Evolutionary conservation across 2,888 invertebrate species (phyloP), one percentile per base, ranked within the genome.

Genomic region (Aporophyla lueneburgensis): DNA sequence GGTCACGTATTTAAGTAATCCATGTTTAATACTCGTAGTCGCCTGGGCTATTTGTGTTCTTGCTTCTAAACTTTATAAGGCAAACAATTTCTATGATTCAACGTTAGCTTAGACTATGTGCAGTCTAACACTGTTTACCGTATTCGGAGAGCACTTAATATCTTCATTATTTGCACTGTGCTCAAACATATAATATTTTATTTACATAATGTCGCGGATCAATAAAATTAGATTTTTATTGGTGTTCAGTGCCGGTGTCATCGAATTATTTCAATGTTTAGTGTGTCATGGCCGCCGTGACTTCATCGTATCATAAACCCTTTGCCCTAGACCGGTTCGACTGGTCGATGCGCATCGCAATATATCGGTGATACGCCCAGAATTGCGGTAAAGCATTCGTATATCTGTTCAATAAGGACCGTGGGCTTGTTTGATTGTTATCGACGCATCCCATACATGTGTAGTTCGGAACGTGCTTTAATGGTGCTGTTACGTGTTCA

Each of bases 221-320:
- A 87, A 91, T 91, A 89, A 88, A 90, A 86, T 84, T 85, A 72
- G 86, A 87, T 85, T 86, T 89, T 88, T 87, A 89, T 81, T 83
- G 82, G 51, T 80, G 73, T 80, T 76, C 71, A 77, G 72, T 78
- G 71, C 61, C 56, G 73, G 72, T 86, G 82, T 86, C 85, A 87
- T 88, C 88, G 88, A 89, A 89, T 89, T 84, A 86, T 83, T 86
- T 65, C 69, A 76, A 86, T 79, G 86, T 83, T 76, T 92, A 87
- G 88, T 88, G 80, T 92, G 95, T 89, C 95, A 95, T 54, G 95
- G 95, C 86, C 93, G 83, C n/a, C 62, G 81, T 92, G 92, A 93
- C 91, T 83, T 88, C 88, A 92, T 89, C 91, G 88, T 85, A 83
- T 76, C 80, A 78, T 87, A 87, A 86, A 88, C 89, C 87, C 90